Conservation (phyloP, 2,113 vertebrate genomes). For the Fregata magnificens region DNA sequence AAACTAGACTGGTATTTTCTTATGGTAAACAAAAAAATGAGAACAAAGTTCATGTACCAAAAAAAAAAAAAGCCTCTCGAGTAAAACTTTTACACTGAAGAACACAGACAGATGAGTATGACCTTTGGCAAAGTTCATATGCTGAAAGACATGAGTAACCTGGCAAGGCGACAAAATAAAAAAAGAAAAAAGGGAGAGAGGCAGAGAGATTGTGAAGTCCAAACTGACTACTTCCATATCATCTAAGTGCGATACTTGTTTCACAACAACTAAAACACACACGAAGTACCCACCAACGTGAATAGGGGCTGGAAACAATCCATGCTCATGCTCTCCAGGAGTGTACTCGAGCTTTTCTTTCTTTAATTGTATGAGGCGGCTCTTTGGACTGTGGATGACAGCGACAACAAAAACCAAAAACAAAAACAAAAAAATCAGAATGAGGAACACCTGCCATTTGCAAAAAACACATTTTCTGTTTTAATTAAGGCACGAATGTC, state of each 20-base stretch:
- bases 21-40: neutral
- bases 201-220: neutral
- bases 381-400: slow-evolving; percentile 79
- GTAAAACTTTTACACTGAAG: neutral
- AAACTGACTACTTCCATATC: neutral
- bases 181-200: neutral
- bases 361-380: slow-evolving; percentile 81
- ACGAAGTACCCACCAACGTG: slow-evolving; percentile 88
- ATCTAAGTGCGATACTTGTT: neutral
- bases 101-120: neutral
- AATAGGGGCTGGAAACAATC: slow-evolving; percentile 91
- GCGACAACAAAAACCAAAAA: neutral
- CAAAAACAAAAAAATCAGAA: neutral
- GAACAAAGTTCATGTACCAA: neutral
- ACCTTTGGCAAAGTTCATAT: neutral
- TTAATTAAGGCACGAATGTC: neutral
- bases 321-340: slow-evolving; percentile 87
- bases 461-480: neutral
- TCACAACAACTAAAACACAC: neutral
- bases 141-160: neutral
- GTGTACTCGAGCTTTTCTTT: slow-evolving; percentile 87
- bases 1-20: neutral
- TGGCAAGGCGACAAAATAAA: neutral
- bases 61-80: neutral
- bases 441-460: neutral